phyloP scores from a whole-genome alignment of 2,797 vertebrate genomes.

The Microcaecilia unicolor region DNA sequence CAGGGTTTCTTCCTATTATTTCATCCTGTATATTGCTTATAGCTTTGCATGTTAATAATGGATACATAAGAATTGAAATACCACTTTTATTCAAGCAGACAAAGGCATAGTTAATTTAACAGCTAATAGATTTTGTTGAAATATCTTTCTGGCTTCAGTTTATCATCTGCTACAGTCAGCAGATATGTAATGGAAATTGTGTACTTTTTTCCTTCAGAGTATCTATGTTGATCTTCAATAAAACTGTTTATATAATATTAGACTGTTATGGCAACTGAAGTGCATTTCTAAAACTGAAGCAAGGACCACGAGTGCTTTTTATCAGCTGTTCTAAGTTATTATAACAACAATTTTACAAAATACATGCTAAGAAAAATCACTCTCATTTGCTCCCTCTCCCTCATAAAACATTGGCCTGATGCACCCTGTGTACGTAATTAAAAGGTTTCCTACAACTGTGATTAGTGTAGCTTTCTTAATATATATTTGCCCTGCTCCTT shows the following conservation, averaged over 20 bases:
- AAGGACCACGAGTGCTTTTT: background rate
- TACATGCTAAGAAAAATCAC: background rate
- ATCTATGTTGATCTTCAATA: background rate
- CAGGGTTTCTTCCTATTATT: too few species aligned
- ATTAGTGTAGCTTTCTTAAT: too few species aligned
- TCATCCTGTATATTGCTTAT: too few species aligned
- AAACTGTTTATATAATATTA: background rate
- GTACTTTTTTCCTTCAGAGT: background rate
- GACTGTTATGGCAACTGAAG: constrained; percentile 8
- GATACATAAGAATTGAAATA: too few species aligned
- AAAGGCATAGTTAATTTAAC: constrained; percentile 3
- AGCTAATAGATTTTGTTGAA: background rate
- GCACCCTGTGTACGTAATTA: too few species aligned
- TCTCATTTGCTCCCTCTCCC: rapidly evolving
- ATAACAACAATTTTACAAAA: background rate
- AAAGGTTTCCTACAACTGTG: too few species aligned
- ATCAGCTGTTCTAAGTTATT: background rate
- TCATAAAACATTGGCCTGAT: background rate
- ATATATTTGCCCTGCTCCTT: too few species aligned
- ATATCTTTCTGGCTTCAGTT: background rate
- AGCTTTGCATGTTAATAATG: too few species aligned
- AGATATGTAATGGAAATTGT: background rate
- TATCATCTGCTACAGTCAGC: background rate
- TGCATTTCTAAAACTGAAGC: background rate
- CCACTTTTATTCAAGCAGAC: too few species aligned